A percentile compares a stretch with the other conserved stretches of the same genome.
phyloP scores from a whole-genome alignment of 2,888 invertebrate species.

The Busseola fusca region DNA sequence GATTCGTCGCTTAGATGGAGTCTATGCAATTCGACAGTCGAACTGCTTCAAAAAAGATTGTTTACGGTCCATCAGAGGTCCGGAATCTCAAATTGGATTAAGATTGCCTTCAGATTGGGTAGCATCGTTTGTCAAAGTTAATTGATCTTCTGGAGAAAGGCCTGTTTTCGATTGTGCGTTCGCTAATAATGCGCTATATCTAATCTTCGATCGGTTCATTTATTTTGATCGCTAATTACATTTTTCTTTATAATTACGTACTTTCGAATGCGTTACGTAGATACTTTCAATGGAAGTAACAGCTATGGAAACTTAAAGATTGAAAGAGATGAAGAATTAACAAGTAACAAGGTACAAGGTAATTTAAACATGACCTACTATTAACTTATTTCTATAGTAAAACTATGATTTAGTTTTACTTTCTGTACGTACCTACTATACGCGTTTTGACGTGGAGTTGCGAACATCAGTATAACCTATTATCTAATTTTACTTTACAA shows the following conservation, averaged over 20 bases:
- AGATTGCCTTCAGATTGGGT: constrained; percentile 52
- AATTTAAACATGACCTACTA: neutral
- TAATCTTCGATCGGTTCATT: constrained; percentile 33
- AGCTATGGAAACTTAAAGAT: neutral
- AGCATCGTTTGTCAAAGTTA: constrained; percentile 57
- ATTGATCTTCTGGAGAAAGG: constrained; percentile 58
- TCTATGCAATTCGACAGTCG: constrained; percentile 39
- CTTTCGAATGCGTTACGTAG: constrained; percentile 18
- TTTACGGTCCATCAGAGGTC: constrained; percentile 49
- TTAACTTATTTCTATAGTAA: neutral
- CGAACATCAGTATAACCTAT: neutral
- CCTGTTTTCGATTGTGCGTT: constrained; percentile 40
- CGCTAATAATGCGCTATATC: constrained; percentile 40
- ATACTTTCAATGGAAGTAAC: neutral
- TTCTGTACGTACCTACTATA: neutral
- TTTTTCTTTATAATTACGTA: constrained; percentile 19
- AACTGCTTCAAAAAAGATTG: constrained; percentile 44
- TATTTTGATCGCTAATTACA: constrained; percentile 8
- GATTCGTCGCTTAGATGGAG: constrained; percentile 36
- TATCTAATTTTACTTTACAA: neutral
- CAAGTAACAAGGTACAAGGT: no score
- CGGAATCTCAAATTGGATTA: constrained; percentile 58
- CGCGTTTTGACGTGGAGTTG: neutral
- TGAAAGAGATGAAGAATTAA: no score
- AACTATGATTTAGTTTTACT: neutral